These are phyloP conservation scores for Harpagus bidentatus DNA, from an alignment of 2,113 vertebrate species.

Conservation along the genomic window DNA sequence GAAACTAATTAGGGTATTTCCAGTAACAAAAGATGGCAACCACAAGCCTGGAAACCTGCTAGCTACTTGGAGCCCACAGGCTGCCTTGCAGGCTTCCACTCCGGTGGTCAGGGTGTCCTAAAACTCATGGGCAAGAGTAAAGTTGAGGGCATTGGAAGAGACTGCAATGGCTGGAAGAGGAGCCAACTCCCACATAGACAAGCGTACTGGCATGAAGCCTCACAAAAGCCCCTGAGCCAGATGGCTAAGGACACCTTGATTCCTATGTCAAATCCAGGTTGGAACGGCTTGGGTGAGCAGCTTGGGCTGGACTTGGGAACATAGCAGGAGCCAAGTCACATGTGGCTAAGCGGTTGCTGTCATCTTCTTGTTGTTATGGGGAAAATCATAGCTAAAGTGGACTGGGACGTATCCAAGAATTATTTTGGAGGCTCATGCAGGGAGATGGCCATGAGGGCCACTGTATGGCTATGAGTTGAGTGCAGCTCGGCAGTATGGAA, in stretches of 20 bases:
- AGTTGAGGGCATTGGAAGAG: not conserved
- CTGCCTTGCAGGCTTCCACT: not conserved
- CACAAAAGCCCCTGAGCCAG: not conserved
- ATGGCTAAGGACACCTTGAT: not conserved
- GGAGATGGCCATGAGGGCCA: not conserved
- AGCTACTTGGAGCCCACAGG: not conserved
- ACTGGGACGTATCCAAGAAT: not conserved
- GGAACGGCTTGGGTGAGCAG: not conserved
- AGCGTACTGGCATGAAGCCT: not conserved
- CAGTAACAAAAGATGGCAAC: not conserved
- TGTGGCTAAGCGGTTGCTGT: not conserved
- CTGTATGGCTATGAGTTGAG: fast-evolving
- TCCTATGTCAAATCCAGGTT: not conserved
- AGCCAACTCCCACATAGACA: not conserved
- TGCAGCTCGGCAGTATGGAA: not conserved
- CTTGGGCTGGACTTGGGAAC: not conserved
- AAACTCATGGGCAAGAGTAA: not conserved
- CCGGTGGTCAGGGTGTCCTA: not conserved
- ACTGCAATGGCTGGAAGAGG: not conserved
- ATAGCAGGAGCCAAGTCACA: not conserved
- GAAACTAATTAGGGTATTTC: not conserved
- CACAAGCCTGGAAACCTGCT: not conserved
- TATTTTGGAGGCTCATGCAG: not conserved
- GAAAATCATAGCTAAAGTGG: not conserved
- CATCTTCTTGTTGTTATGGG: not conserved